Evolutionary conservation across 2,888 invertebrate genomes (phyloP).

Genomic region (Mantis religiosa): DNA sequence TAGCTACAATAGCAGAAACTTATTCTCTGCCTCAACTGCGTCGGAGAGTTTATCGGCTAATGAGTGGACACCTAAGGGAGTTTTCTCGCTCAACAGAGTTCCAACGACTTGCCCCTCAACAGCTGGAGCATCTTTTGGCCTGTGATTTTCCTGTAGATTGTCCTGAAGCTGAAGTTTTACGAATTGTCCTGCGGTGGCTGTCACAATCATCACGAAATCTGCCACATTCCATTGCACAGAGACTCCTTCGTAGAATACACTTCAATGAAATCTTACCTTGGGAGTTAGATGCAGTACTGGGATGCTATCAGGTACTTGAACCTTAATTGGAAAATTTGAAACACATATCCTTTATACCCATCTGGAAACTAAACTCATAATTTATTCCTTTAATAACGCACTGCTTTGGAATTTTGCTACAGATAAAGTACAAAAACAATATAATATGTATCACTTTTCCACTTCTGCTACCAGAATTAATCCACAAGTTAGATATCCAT

Average conservation of each 20-base stretch:
- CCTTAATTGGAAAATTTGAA: no score
- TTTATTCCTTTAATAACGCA: no score
- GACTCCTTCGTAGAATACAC: constrained; percentile 48
- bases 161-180: constrained; percentile 56
- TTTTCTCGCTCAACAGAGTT: constrained; percentile 59
- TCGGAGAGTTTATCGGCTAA: constrained; percentile 59
- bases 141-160: constrained; percentile 68
- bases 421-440: no score
- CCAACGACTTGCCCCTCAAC: constrained; percentile 55
- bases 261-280: constrained; percentile 47
- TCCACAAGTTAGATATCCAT: no score
- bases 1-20: constrained; percentile 64
- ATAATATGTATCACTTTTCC: no score
- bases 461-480: no score
- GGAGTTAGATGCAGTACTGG: constrained; percentile 38
- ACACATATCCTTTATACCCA: no score
- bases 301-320: constrained; percentile 17
- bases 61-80: constrained; percentile 58
- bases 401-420: no score
- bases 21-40: constrained; percentile 58
- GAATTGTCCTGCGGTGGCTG: constrained; percentile 59
- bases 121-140: constrained; percentile 57
- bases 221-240: constrained; percentile 36
- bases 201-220: constrained; percentile 39
- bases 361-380: no score